Percentiles rank a stretch among this genome's conserved stretches.
These are phyloP conservation scores for Drosophila neocordata DNA, from an alignment of 1,140 invertebrate species.

Conservation along the genomic window DNA sequence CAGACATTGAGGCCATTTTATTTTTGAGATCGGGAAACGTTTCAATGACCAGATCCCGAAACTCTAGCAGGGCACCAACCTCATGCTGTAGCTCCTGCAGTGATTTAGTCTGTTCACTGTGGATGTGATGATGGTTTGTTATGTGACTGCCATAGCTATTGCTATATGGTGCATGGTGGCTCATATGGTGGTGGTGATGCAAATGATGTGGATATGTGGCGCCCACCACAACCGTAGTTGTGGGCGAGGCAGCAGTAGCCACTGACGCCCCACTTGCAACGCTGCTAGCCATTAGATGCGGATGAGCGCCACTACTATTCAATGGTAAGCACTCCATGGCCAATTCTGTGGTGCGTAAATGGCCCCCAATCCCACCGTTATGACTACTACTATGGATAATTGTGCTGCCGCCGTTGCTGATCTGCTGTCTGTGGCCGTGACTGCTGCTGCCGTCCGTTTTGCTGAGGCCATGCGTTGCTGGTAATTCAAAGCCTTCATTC, in stretches of 20 bases:
- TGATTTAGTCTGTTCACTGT: slow-evolving; percentile 82
- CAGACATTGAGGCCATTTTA: slow-evolving; percentile 87
- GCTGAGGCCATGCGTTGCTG: slow-evolving; percentile 68
- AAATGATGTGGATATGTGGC: slow-evolving; percentile 75
- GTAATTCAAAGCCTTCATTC: slow-evolving; percentile 74
- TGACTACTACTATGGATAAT: neutral
- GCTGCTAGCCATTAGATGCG: slow-evolving; percentile 57
- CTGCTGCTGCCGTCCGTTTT: slow-evolving; percentile 63
- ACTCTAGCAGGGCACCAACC: slow-evolving; percentile 93
- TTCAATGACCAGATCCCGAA: slow-evolving; percentile 95
- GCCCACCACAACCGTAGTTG: slow-evolving; percentile 70
- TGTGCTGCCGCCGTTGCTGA: slow-evolving; percentile 43
- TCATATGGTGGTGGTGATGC: slow-evolving; percentile 69
- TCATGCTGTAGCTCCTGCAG: slow-evolving; percentile 93
- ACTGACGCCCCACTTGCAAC: slow-evolving; percentile 29
- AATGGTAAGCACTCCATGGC: slow-evolving; percentile 78
- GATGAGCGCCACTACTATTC: slow-evolving; percentile 60
- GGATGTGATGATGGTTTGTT: slow-evolving; percentile 65
- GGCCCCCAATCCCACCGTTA: neutral
- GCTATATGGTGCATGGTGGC: slow-evolving; percentile 69
- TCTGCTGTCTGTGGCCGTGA: slow-evolving; percentile 25
- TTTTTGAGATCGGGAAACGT: slow-evolving; percentile 93
- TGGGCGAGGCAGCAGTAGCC: slow-evolving; percentile 43
- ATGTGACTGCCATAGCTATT: slow-evolving; percentile 72
- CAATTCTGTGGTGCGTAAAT: slow-evolving; percentile 50